A percentile compares a stretch with the other conserved stretches of the same genome.
phyloP scores from a whole-genome alignment of 1,140 invertebrate species.

The Trialeurodes vaporariorum region DNA sequence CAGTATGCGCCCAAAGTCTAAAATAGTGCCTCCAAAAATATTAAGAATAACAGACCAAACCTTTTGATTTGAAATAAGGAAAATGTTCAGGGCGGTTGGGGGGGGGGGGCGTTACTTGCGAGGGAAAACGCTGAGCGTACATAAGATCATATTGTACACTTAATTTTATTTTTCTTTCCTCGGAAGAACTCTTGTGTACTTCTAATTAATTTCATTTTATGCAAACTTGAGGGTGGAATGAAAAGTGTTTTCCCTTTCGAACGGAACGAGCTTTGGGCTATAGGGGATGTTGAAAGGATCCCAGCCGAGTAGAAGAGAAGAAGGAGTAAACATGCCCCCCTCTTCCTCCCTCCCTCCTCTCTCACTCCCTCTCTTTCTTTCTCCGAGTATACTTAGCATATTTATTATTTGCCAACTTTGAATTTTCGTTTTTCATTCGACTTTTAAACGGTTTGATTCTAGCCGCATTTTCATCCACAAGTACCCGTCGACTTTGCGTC shows the following conservation, averaged over 20 bases:
- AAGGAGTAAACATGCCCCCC: not conserved
- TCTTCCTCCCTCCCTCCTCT: too few relatives aligned
- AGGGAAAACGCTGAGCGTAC: too few relatives aligned
- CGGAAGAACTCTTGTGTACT: not conserved
- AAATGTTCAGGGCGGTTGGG: too few relatives aligned
- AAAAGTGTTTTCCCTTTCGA: not conserved
- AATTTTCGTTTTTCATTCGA: not conserved
- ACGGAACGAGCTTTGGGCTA: too few relatives aligned
- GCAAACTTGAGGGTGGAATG: not conserved
- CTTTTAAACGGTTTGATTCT: not conserved
- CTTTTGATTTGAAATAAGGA: not conserved
- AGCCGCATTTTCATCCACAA: too few relatives aligned
- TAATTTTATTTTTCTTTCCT: too few relatives aligned
- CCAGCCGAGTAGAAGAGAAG: not conserved
- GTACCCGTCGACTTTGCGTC: too few relatives aligned
- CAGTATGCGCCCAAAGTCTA: too few relatives aligned
- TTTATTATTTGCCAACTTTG: not conserved
- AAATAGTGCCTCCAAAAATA: not conserved
- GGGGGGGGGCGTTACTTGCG: too few relatives aligned
- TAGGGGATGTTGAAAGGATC: too few relatives aligned
- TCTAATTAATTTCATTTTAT: slow-evolving; percentile 1
- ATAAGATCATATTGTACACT: too few relatives aligned
- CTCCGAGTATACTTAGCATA: not conserved
- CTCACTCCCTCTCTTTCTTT: too few relatives aligned
- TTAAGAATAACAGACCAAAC: not conserved